Percentiles rank a stretch among this genome's conserved stretches.
These are phyloP conservation scores for Polia nebulosa DNA, from an alignment of 2,888 invertebrate species.

Conservation along the genomic window DNA sequence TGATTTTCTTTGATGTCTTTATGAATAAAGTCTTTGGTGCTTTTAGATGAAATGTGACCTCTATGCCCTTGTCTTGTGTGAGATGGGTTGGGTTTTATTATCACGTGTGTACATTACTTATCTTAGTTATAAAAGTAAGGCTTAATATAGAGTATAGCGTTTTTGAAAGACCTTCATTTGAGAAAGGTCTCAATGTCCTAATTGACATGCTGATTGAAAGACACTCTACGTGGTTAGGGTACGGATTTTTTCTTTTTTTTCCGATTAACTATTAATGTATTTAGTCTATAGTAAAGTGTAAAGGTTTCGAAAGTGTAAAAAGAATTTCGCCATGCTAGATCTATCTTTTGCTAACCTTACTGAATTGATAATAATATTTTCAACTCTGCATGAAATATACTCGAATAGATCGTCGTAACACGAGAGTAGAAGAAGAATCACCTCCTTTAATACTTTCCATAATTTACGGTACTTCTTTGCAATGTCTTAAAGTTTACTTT, in stretches of 20 bases:
- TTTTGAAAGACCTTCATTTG: constrained; percentile 31
- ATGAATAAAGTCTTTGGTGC: constrained; percentile 20
- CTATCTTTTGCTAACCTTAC: too few species aligned
- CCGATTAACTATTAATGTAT: not conserved
- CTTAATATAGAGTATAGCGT: constrained; percentile 22
- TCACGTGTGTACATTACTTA: constrained; percentile 28
- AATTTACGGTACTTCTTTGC: constrained; percentile 49
- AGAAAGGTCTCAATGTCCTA: constrained; percentile 29
- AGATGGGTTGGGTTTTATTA: constrained; percentile 51
- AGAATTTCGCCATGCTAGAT: too few species aligned
- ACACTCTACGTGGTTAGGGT: not conserved
- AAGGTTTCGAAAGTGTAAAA: not conserved
- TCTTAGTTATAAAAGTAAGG: constrained; percentile 31
- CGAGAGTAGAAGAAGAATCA: constrained; percentile 25
- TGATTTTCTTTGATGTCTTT: constrained; percentile 44
- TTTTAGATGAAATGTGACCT: constrained; percentile 38
- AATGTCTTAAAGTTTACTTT: constrained; percentile 24
- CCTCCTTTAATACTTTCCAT: constrained; percentile 26
- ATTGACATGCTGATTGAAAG: constrained; percentile 41
- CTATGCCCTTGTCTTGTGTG: constrained; percentile 43
- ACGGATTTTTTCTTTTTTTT: not conserved
- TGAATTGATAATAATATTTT: not conserved
- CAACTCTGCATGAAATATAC: not conserved
- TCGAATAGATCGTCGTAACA: not conserved
- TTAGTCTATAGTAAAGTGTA: not conserved